phyloP scores from a whole-genome alignment of 92 coral and sea anemone species.

The Meandrina meandrites region DNA sequence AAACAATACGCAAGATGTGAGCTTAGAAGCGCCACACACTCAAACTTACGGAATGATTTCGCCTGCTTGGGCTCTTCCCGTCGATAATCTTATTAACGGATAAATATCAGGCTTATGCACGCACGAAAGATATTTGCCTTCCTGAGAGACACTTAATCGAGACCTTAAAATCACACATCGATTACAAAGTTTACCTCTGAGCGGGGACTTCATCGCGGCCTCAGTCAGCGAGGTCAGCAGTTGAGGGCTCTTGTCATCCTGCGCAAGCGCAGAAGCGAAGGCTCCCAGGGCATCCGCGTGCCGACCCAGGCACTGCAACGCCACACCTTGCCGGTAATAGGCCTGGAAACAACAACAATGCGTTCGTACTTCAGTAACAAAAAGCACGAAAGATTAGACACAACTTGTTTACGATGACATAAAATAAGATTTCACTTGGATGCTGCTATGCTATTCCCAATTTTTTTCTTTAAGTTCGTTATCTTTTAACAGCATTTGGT shows the following conservation, averaged over 20 bases:
- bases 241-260: slow-evolving; percentile 98
- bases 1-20: background rate
- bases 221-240: slow-evolving; percentile 82
- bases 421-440: background rate
- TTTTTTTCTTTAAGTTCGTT: background rate
- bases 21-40: background rate
- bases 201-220: slow-evolving; percentile 94
- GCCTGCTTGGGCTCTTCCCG: background rate
- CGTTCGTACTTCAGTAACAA: background rate
- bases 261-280: slow-evolving; percentile 97
- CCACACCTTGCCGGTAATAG: slow-evolving; percentile 98
- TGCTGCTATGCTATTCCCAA: background rate
- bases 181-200: slow-evolving; percentile 68
- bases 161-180: background rate
- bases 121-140: background rate
- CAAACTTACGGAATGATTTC: background rate
- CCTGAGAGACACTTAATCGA: background rate
- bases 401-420: background rate
- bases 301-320: slow-evolving; percentile 97
- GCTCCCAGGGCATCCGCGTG: slow-evolving; percentile 97
- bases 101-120: background rate
- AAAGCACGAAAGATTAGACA: background rate
- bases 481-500: background rate
- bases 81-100: background rate
- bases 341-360: slow-evolving; percentile 76